Base-by-base conservation (phyloP, 1,140 invertebrate genomes). In the Hylaeus anthracinus region DNA sequence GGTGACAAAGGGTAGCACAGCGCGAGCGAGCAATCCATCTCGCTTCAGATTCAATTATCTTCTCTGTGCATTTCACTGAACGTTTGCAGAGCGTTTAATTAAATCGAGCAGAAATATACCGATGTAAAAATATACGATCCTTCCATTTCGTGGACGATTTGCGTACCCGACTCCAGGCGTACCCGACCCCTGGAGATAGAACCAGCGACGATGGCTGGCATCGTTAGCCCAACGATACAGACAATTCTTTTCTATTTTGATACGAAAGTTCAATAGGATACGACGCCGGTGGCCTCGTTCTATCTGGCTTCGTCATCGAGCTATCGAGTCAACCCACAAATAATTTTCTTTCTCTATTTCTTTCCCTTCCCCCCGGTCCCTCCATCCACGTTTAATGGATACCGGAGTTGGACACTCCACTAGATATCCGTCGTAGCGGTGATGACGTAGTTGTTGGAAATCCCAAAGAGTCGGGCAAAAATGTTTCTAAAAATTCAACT, bases 371-470 rank as follows among this genome's bases (percentile, higher is more conserved):
- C n/a, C 8, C n/a, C 43, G 1, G 15, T 6, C 6, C 41, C 39
- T 37, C 39, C 12, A 3, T 26, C 41, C 48, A 51, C 51, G 41
- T 15, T 41, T 0, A 48, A 67, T 69, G 72, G 74, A 82, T 71
- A 83, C 43, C 83, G 84, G 83, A 79, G 85, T 79, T 85, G 74
- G 79, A 74, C 79, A 72, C 74, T 82, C 73, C 71, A 55, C 58
- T 83, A 79, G 61, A 82, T 79, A 82, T 82, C n/a, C 66, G 45
- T 64, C 39, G 39, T 26, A 26, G 6, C 43, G 69, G 12, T 56
- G 55, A 37, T 37, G 58, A 8, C 58, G 58, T 37, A 26, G 26
- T 26, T 26, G 26, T 26, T 26, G 26, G 26, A 26, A 26, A 26
- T 26, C 26, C 26, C 26, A 26, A 26, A 26, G 26, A 26, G 26